phyloP scores from a whole-genome alignment of 2,797 vertebrate genomes.

The Heterohyrax brucei region DNA sequence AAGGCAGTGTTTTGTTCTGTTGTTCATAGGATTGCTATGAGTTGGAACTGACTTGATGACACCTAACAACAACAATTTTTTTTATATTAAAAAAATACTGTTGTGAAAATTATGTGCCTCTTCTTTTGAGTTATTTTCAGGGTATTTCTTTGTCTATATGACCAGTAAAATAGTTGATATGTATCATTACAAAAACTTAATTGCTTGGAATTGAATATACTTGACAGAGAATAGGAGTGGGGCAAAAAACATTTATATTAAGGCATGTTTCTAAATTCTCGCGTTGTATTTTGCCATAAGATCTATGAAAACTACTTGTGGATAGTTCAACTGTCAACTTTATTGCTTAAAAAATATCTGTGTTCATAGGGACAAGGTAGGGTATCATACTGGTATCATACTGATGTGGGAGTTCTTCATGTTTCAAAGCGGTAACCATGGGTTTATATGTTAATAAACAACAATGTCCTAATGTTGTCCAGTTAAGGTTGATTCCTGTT shows the following conservation, averaged over 20 bases:
- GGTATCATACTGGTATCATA: neutral
- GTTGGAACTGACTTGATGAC: too few species aligned
- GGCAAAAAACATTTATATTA: neutral
- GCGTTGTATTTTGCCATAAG: conserved; percentile 47
- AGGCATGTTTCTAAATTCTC: conserved; percentile 57
- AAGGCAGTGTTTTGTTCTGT: too few species aligned
- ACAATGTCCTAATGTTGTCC: neutral
- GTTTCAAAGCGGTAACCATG: conserved; percentile 28
- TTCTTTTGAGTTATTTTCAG: conserved; percentile 40
- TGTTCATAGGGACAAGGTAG: neutral
- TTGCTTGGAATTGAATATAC: conserved; percentile 19
- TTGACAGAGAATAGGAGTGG: neutral
- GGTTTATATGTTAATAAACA: conserved; percentile 28
- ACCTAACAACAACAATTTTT: neutral
- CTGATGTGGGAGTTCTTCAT: neutral
- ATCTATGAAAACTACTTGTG: neutral
- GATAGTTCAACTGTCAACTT: neutral
- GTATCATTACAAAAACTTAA: conserved; percentile 15
- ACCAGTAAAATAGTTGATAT: conserved; percentile 8
- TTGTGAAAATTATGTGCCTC: neutral
- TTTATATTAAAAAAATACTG: neutral
- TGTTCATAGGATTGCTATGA: too few species aligned
- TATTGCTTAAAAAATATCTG: neutral
- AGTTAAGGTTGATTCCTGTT: neutral
- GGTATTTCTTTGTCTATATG: neutral